These are phyloP conservation scores for Mycteria americana DNA, from an alignment of 2,797 vertebrate genomes.

Conservation along the genomic window DNA sequence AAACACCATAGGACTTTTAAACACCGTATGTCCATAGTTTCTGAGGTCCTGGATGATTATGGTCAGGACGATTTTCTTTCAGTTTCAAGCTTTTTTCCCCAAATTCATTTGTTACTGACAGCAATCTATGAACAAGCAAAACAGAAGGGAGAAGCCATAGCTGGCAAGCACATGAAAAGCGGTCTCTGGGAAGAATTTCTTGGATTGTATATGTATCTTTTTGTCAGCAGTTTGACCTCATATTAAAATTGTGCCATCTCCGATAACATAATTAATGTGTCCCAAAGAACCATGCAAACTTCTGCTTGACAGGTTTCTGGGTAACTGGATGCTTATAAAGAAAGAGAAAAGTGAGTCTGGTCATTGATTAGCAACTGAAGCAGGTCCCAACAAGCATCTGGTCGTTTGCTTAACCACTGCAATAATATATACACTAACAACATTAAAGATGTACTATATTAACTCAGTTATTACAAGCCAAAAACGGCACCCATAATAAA, in stretches of 20 bases:
- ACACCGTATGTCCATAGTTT: background rate
- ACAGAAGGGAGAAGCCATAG: background rate
- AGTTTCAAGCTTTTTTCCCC: slow-evolving; percentile 3
- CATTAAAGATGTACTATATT: background rate
- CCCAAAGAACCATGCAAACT: background rate
- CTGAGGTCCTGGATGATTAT: background rate
- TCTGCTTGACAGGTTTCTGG: slow-evolving; percentile 15
- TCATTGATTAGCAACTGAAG: background rate
- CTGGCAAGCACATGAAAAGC: background rate
- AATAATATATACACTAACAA: background rate
- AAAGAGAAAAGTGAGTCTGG: background rate
- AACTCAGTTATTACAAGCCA: slow-evolving; percentile 2
- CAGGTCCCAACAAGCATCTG: background rate
- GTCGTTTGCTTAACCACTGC: slow-evolving; percentile 1
- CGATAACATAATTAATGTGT: background rate
- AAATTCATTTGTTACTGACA: slow-evolving; percentile 37
- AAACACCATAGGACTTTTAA: background rate
- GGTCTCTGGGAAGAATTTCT: slow-evolving; percentile 25
- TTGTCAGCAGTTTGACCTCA: slow-evolving; percentile 7
- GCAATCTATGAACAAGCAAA: background rate
- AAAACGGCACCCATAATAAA: background rate
- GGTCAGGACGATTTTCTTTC: slow-evolving; percentile 10
- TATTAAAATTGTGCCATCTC: slow-evolving; percentile 1
- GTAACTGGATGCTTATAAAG: slow-evolving; percentile 15
- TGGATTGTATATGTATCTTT: background rate